Base-by-base conservation (phyloP, 1,140 invertebrate genomes). In the Macrobrachium nipponense region DNA sequence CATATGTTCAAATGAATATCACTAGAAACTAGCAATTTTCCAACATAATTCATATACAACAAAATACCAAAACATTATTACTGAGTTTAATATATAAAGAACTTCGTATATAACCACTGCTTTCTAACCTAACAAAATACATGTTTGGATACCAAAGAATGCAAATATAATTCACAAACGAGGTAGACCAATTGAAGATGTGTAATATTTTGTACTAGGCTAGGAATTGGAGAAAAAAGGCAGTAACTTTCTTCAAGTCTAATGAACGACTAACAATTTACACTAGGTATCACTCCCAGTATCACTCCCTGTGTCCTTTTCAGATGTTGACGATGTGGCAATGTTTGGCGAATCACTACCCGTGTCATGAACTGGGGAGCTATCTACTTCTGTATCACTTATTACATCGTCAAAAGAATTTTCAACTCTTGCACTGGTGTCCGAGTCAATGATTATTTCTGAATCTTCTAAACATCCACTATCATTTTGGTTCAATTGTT, bases 231-330 rank as follows among this genome's bases (percentile, higher is more conserved):
- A 18, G 15, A 58, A 23, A 62, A 51, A 10, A 83, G 62, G 20
- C 59, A 64, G 51, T 70, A 58, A 10, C 17, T 36, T 23, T 27
- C 27, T 81, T n/a, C 11, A 58, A 5, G 58, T 51, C 79, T 81
- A 58, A 23, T 51, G 12, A 44, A 72, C 20, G 12, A 20, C 43
- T 12, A 18, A 44, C 5, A 36, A 20, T 36, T 27, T 60, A 64
- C 8, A 59, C 84, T 86, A 86, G 36, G 64, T 60, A 64, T 86
- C 84, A 75, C 84, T 80, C 0, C 66, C 73, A 11, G 83, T 61
- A 79, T 85, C 83, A 61, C 83, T 85, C n/a, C 75, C 83, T 12
- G 66, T 79, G 20, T 85, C 83, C 60, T 85, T 85, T 51, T 85
- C 83, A 6, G 83, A 85, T 51, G 83, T 85, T 12, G 84, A 86